A percentile compares a stretch with the other conserved stretches of the same genome.
These are phyloP conservation scores for Scaptomyza tumidula DNA, from an alignment of 2,888 invertebrate species.

Conservation along the genomic window DNA sequence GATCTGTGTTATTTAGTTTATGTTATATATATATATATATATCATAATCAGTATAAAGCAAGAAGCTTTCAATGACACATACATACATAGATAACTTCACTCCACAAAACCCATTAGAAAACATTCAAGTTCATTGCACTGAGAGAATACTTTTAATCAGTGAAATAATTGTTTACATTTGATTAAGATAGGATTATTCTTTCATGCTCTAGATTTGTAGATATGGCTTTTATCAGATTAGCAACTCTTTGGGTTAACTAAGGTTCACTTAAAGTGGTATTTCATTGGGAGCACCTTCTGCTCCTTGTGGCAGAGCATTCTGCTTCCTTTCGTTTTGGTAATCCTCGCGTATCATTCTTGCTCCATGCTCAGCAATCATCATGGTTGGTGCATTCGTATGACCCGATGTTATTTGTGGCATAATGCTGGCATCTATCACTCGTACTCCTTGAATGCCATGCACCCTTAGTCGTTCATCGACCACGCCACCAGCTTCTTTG, in stretches of 20 bases:
- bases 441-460: conserved; percentile 88
- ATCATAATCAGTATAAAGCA: too few species aligned
- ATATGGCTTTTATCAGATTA: not conserved
- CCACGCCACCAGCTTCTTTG: conserved; percentile 84
- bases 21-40: not conserved
- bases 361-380: conserved; percentile 94
- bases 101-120: too few species aligned
- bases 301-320: not conserved
- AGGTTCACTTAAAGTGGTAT: conserved; percentile 2
- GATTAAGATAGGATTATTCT: too few species aligned
- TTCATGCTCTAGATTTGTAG: not conserved
- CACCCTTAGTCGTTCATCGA: conserved; percentile 85
- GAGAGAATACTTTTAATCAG: not conserved
- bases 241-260: not conserved
- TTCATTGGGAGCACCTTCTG: conserved; percentile 17
- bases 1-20: not conserved
- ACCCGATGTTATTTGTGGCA: conserved; percentile 91
- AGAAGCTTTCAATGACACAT: not conserved
- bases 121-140: not conserved
- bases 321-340: not conserved
- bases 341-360: conserved; percentile 84
- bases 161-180: too few species aligned
- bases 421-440: conserved; percentile 93
- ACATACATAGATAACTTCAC: too few species aligned
- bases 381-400: conserved; percentile 94